phyloP scores from a whole-genome alignment of 2,113 vertebrate genomes.

The Brachypteracias leptosomus region DNA sequence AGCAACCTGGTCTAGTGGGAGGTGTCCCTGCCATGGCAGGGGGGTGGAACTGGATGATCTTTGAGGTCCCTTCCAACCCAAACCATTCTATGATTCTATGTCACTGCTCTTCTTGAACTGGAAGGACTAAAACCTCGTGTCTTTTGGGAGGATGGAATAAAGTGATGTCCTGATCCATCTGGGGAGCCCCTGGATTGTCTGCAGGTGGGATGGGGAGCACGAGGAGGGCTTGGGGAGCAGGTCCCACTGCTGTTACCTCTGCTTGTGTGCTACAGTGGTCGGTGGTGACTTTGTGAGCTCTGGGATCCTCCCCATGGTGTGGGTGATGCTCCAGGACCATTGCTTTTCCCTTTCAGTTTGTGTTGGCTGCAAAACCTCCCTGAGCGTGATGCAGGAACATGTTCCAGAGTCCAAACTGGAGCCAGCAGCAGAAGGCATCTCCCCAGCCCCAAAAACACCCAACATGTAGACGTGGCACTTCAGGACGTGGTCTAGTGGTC shows the following conservation, averaged over 20 bases:
- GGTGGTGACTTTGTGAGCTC: neutral
- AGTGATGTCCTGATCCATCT: neutral
- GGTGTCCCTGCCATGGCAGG: too few relatives aligned
- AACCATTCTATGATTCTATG: too few relatives aligned
- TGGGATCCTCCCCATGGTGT: neutral
- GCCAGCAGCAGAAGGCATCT: neutral
- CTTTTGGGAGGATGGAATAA: neutral
- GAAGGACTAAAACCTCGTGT: neutral
- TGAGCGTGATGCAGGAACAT: neutral
- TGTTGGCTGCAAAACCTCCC: neutral
- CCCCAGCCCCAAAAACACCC: too few relatives aligned
- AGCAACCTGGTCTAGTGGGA: too few relatives aligned
- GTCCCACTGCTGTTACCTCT: neutral
- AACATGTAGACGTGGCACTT: too few relatives aligned
- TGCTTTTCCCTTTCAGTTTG: neutral
- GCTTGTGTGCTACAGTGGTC: neutral
- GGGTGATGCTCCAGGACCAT: accelerated
- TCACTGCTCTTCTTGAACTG: neutral
- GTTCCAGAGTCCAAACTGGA: neutral
- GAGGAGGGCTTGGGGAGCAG: neutral
- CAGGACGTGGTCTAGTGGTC: too few relatives aligned
- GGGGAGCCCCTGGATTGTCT: neutral
- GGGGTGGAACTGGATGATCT: too few relatives aligned
- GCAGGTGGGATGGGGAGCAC: neutral
- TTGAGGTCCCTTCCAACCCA: too few relatives aligned